Percentiles rank a stretch among this genome's conserved stretches.
These are phyloP conservation scores for Oryzias melastigma DNA, from an alignment of 2,113 vertebrate species.

Conservation along the genomic window DNA sequence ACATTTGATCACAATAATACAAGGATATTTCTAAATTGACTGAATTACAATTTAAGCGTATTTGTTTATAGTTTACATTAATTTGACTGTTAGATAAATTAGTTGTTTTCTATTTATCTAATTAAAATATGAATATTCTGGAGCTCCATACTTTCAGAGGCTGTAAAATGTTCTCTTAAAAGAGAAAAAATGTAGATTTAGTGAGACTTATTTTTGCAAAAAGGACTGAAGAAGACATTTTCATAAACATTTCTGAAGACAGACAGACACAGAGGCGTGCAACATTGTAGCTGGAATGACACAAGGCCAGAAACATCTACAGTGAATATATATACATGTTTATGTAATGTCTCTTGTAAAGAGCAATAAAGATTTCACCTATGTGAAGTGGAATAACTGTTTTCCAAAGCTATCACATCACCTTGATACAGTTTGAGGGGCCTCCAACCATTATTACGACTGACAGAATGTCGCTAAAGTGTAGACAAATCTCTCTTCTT, in stretches of 20 bases:
- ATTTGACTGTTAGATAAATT: too few species aligned
- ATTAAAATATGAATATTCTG: too few species aligned
- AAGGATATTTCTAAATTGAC: too few species aligned
- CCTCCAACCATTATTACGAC: conserved; percentile 1
- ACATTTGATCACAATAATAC: too few species aligned
- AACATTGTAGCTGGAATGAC: not conserved
- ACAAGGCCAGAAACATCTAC: not conserved
- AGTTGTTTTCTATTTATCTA: too few species aligned
- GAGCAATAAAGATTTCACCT: not conserved
- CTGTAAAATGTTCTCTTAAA: too few species aligned
- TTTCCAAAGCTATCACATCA: conserved; percentile 1
- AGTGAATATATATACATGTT: not conserved
- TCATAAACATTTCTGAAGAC: not conserved
- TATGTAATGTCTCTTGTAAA: not conserved
- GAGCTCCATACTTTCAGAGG: too few species aligned
- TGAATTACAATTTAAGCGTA: too few species aligned
- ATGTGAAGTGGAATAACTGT: conserved; percentile 1
- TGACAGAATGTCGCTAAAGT: conserved; percentile 23
- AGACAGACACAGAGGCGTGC: not conserved
- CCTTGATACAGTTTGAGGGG: conserved; percentile 1
- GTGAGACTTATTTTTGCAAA: not conserved
- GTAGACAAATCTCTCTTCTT: not conserved
- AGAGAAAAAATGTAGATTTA: too few species aligned
- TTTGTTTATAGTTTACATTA: too few species aligned
- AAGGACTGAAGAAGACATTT: not conserved